phyloP scores from a whole-genome alignment of 2,888 invertebrate genomes.

The Chelonus formosanus region DNA sequence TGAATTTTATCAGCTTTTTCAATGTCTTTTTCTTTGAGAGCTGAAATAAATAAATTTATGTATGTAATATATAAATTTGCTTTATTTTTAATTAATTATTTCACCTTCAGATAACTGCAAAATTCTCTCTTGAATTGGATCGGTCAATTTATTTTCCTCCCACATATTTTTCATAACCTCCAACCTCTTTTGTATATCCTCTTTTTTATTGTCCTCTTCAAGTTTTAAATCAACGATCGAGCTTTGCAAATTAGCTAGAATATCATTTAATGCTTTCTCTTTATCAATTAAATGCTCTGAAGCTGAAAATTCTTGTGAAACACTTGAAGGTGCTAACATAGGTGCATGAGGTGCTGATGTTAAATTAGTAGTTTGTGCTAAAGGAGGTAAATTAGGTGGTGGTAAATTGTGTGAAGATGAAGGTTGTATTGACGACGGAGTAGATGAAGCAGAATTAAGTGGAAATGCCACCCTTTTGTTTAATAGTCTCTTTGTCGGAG shows the following conservation, averaged over 20 bases:
- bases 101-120: constrained; percentile 69
- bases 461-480: constrained; percentile 62
- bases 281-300: constrained; percentile 42
- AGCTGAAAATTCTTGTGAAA: constrained; percentile 14
- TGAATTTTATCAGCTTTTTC: constrained; percentile 70
- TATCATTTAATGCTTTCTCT: constrained; percentile 45
- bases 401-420: constrained; percentile 20
- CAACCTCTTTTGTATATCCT: constrained; percentile 69
- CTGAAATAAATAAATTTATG: constrained; percentile 60
- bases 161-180: constrained; percentile 70
- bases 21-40: constrained; percentile 66
- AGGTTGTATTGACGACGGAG: constrained; percentile 22
- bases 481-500: constrained; percentile 54
- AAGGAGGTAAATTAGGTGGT: constrained; percentile 47
- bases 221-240: constrained; percentile 42
- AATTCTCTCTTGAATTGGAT: constrained; percentile 66
- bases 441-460: constrained; percentile 44
- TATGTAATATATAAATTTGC: background rate
- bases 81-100: constrained; percentile 12
- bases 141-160: constrained; percentile 68
- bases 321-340: constrained; percentile 41
- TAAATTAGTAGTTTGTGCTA: constrained; percentile 36
- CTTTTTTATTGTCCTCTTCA: constrained; percentile 45
- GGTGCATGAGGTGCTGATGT: constrained; percentile 52
- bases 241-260: constrained; percentile 47